Base-by-base conservation (phyloP, 2,797 vertebrate genomes). In the Valencia hispanica region DNA sequence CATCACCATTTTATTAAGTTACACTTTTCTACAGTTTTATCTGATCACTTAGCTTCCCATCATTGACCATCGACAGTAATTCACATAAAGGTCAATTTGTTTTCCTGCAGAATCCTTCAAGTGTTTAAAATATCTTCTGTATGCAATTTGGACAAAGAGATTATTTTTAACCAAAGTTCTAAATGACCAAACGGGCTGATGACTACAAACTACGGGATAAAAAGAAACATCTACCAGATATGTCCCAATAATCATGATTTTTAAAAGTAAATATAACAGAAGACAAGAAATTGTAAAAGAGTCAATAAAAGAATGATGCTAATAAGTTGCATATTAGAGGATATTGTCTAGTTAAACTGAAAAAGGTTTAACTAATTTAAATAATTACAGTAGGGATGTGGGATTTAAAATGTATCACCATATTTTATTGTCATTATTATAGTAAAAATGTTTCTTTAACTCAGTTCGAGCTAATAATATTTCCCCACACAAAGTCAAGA, bases 11-110 rank as follows among this genome's bases (percentile, higher is more conserved):
- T 66, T n/a, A 18, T 69, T 25, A 22, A 14, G 22, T 43, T 17
- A 43, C 20, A 12, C 8, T 68, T n/a, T 43, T 68, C 41, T 17
- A 8, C 65, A 47, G 51, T 53, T 74, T 72, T 79, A 59, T 68
- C 34, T 79, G 6, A 71, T 77, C 73, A 30, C 71, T 68, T 74
- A 25, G 65, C 66, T 10, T 68, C 11, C 20, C 50, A 45, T 69
- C 18, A 45, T 57, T 68, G 20, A 59, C 0, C 15, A 45, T 30
- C 41, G 30, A 68, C 10, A n/a, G 15, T 80, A 25, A 68, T 55
- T 39, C 14, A 59, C 68, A 72, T 36, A 75, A 81, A 73, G 22
- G 70, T 39, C 36, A 72, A 10, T 30, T 63, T 78, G 70, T 36
- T 68, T 27, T 39, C 70, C 22, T 4, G 45, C n/a, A 27, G 39